Evolutionary conservation across 2,888 invertebrate species (phyloP).

Genomic region (Apodemia duryi): DNA sequence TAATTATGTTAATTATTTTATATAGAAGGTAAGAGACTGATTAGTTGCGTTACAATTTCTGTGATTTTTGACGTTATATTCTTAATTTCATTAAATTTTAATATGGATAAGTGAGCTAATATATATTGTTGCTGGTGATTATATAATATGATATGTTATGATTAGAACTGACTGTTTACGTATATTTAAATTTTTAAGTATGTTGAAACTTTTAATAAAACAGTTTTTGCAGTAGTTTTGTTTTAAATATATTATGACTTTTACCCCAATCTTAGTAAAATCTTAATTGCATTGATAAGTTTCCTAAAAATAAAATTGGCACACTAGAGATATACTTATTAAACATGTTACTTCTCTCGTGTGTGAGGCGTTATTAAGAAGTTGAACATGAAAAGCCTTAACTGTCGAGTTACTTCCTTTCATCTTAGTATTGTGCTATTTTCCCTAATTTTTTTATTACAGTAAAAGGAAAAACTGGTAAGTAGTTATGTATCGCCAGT

Average conservation of each 20-base stretch:
- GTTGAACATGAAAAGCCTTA: conserved; percentile 6
- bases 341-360: neutral
- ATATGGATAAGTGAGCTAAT: neutral
- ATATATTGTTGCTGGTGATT: neutral
- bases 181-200: no score
- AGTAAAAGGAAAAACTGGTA: conserved; percentile 6
- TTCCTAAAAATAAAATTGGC: neutral
- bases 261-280: conserved; percentile 2
- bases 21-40: neutral
- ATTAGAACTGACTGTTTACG: no score
- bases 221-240: conserved; percentile 1
- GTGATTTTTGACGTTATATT: conserved; percentile 2
- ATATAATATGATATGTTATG: no score
- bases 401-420: neutral
- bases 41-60: neutral
- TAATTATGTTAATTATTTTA: neutral
- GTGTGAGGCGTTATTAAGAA: neutral
- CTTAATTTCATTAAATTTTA: conserved; percentile 1
- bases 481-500: conserved; percentile 6
- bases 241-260: conserved; percentile 2
- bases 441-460: conserved; percentile 5
- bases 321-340: neutral
- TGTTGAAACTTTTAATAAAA: neutral
- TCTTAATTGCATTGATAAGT: neutral
- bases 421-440: conserved; percentile 2